These are phyloP conservation scores for Sterrhoptilus dennistouni DNA, from an alignment of 2,113 vertebrate genomes.

Conservation along the genomic window DNA sequence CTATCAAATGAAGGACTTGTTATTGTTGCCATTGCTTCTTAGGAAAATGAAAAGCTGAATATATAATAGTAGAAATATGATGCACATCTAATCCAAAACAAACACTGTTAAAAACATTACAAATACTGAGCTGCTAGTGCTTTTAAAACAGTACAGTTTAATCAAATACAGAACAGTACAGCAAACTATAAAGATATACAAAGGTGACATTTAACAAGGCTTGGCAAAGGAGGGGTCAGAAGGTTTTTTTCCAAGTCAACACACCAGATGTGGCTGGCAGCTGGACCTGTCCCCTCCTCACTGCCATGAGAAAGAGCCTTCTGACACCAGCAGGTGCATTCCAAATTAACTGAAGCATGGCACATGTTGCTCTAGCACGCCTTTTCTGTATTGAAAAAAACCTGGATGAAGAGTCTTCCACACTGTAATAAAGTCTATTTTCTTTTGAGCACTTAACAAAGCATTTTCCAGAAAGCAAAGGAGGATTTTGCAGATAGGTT, in stretches of 20 bases:
- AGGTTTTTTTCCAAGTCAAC: background rate
- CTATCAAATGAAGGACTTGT: background rate
- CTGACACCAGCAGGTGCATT: accelerated
- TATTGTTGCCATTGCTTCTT: background rate
- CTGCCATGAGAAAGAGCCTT: background rate
- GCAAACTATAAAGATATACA: background rate
- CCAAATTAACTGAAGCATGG: background rate
- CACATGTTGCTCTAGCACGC: background rate
- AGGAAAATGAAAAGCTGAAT: background rate
- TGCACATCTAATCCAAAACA: background rate
- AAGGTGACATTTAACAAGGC: background rate
- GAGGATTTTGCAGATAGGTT: background rate
- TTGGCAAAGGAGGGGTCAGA: background rate
- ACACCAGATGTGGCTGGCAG: background rate
- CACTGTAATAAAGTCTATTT: background rate
- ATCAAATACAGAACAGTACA: conserved; percentile 16
- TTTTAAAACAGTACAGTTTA: background rate
- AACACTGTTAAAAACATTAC: background rate
- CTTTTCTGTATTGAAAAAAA: background rate
- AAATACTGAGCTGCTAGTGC: background rate
- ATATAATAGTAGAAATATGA: background rate
- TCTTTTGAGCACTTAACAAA: background rate
- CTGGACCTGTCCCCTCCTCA: background rate
- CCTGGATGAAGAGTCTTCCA: background rate
- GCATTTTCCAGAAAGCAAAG: background rate